Percentiles rank a stretch among this genome's conserved stretches.
These are phyloP conservation scores for Pardosa pseudoannulata DNA, from an alignment of 2,888 invertebrate genomes.

Conservation along the genomic window DNA sequence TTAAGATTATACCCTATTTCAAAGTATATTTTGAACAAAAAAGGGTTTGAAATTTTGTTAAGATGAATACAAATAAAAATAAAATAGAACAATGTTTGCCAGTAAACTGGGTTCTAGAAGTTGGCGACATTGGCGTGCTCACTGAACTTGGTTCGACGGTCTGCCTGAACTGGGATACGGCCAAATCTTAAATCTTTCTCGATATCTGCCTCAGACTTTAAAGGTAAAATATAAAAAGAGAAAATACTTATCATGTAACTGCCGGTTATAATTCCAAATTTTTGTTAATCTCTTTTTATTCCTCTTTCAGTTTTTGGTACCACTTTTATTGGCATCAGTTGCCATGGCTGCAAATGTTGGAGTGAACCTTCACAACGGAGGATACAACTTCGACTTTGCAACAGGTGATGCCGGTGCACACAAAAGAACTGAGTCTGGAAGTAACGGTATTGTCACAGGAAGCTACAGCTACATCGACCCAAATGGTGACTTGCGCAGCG, in stretches of 20 bases:
- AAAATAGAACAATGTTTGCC: too few species aligned
- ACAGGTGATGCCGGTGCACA: conserved; percentile 64
- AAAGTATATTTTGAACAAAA: too few species aligned
- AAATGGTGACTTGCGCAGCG: conserved; percentile 65
- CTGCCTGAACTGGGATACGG: too few species aligned
- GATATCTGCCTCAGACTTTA: too few species aligned
- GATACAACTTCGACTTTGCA: conserved; percentile 61
- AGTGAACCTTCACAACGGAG: conserved; percentile 35
- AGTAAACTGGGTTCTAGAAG: too few species aligned
- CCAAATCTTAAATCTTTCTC: too few species aligned
- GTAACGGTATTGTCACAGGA: conserved; percentile 40
- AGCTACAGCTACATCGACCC: conserved; percentile 71
- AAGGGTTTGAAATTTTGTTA: too few species aligned
- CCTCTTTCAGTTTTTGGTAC: conserved; percentile 23
- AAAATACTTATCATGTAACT: not conserved
- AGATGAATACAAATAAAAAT: too few species aligned
- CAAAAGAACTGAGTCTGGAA: conserved; percentile 34
- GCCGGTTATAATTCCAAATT: not conserved
- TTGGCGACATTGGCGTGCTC: too few species aligned
- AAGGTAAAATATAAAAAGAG: too few species aligned
- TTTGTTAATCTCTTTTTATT: not conserved
- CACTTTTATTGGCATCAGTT: conserved; percentile 40
- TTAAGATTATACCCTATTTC: too few species aligned
- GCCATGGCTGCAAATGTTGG: conserved; percentile 53
- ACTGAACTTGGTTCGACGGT: too few species aligned